Conservation (phyloP, 2,113 vertebrate genomes). For the Macquaria australasica region DNA sequence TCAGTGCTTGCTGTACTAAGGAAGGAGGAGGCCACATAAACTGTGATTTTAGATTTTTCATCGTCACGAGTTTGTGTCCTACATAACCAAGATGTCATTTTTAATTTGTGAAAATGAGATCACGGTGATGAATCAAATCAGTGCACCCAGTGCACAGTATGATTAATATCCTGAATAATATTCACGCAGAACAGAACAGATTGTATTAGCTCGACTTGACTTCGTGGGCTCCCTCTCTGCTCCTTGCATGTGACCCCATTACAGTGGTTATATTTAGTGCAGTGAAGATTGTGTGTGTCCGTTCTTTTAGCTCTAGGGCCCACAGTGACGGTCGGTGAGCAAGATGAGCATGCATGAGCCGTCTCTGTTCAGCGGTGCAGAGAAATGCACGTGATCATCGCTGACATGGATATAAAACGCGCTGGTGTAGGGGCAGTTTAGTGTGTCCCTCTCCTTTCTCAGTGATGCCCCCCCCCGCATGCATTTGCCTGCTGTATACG, state of each 20-base stretch:
- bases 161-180: conserved; percentile 51
- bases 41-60: conserved; percentile 44
- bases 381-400: conserved; percentile 52
- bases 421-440: conserved; percentile 54
- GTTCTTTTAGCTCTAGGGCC: conserved; percentile 46
- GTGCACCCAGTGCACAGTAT: conserved; percentile 54
- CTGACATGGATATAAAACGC: conserved; percentile 57
- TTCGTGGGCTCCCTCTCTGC: conserved; percentile 11
- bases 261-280: conserved; percentile 26
- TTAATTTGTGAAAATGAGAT: conserved; percentile 49
- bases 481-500: conserved; percentile 66
- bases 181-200: conserved; percentile 51
- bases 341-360: conserved; percentile 62
- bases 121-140: conserved; percentile 56
- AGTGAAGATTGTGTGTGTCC: conserved; percentile 39
- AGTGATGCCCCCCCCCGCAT: conserved; percentile 57
- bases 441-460: conserved; percentile 76
- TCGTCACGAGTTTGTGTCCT: conserved; percentile 32
- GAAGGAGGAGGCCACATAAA: conserved; percentile 77
- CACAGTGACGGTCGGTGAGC: conserved; percentile 49
- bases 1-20: conserved; percentile 69
- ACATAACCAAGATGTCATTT: conserved; percentile 51
- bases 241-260: conserved; percentile 50
- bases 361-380: conserved; percentile 57
- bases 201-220: conserved; percentile 50